Evolutionary conservation across 1,140 invertebrate species (phyloP).

Genomic region (Pseudachorutes palmiensis): DNA sequence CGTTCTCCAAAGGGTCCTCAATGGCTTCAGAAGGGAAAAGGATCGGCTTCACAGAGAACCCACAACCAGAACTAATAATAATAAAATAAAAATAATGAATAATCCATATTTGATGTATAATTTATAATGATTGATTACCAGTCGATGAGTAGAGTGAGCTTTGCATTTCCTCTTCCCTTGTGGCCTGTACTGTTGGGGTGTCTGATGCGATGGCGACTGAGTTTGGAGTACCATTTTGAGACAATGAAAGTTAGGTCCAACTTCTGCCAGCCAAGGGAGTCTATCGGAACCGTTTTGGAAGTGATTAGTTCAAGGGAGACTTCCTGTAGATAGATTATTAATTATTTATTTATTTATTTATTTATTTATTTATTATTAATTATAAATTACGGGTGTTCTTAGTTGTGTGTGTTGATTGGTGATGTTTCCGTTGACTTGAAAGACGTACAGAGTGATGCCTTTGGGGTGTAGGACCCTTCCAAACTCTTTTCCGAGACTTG

Average conservation of each 20-base stretch:
- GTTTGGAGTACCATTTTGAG: conserved; percentile 55
- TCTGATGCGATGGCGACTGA: conserved; percentile 31
- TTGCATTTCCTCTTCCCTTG: conserved; percentile 47
- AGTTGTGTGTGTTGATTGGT: conserved; percentile 16
- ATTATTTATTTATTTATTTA: background rate
- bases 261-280: conserved; percentile 71
- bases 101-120: background rate
- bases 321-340: conserved; percentile 36
- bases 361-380: background rate
- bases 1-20: too few species aligned
- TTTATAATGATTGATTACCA: too few species aligned
- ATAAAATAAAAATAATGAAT: background rate
- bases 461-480: conserved; percentile 40
- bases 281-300: conserved; percentile 58
- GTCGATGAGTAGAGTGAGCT: conserved; percentile 68
- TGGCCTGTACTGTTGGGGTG: conserved; percentile 31
- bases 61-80: conserved; percentile 60
- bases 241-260: conserved; percentile 71
- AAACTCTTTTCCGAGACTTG: conserved; percentile 40
- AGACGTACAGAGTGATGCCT: conserved; percentile 34
- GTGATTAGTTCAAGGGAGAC: conserved; percentile 43
- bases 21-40: too few species aligned
- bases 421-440: conserved; percentile 37
- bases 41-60: conserved; percentile 50
- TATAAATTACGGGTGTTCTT: background rate